Base-by-base conservation (phyloP, 2,797 vertebrate species). In the Acrossocheilus wenchowensis region DNA sequence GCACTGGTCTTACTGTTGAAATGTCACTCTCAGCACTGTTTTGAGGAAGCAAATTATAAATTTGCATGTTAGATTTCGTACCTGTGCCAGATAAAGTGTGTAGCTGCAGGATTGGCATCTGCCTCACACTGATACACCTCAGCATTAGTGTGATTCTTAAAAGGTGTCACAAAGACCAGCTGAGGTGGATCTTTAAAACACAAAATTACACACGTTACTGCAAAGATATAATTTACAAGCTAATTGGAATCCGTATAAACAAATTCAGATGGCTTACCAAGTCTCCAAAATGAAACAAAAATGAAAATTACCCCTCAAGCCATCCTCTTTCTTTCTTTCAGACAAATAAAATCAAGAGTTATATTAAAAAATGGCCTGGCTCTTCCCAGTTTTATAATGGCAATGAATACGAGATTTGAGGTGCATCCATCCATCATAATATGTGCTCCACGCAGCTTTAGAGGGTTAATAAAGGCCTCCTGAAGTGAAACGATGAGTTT, bases 61-160 rank as follows among this genome's bases (percentile, higher is more conserved):
- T 30, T 48, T 48, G 50, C 50, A 17, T 52, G 2, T 52, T 52
- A 52, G 50, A 52, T 52, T 12, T n/a, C 10, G 2, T 48, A 83
- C 82, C 82, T 83, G 72, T 75, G 14, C 82, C 82, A 83, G 6
- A 7, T 45, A 41, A 75, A 83, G 17, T n/a, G 54, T 15, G 68
- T 48, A 26, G 57, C 82, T 75, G 17, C 11, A n/a, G 82, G 82
- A 48, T 83, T 83, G 15, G 71, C 71, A 50, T 83, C 82, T 36
- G 82, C 54, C 19, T 83, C 36, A 74, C 81, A 83, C 23, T 83
- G 81, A 83, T 54, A 82, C 5, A n/a, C 68, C 6, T 83, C 39
- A 60, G 21, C 39, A 60, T 57, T 23, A 7, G 23, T 21, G 15
- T 0, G 8, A 34, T 19, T 26, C 6, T 82, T n/a, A 6, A 83